Conservation (phyloP, 1,140 invertebrate genomes). For the Lucilia cuprina region DNA sequence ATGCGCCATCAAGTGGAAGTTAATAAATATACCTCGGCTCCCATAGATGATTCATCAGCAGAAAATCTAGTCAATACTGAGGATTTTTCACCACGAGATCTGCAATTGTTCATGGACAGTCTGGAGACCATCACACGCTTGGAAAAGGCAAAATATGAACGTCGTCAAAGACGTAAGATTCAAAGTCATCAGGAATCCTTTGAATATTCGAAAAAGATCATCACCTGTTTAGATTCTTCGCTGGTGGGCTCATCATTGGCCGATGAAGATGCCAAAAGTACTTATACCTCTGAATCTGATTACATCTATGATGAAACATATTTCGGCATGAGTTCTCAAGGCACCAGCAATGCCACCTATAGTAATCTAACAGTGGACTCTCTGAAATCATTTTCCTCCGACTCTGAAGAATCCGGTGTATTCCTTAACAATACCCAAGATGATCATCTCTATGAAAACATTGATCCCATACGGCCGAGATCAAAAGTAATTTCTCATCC, state of each 20-base stretch:
- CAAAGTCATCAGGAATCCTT: background rate
- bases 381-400: background rate
- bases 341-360: background rate
- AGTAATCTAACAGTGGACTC: background rate
- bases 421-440: background rate
- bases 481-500: background rate
- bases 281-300: background rate
- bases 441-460: background rate
- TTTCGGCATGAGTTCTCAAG: background rate
- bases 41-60: background rate
- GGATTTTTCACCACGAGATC: background rate
- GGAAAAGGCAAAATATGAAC: background rate
- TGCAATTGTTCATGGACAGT: slow-evolving; percentile 2
- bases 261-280: background rate
- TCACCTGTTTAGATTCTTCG: slow-evolving; percentile 13
- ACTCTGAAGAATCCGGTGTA: slow-evolving; percentile 14
- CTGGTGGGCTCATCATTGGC: background rate
- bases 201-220: background rate
- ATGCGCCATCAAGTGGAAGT: background rate
- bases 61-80: slow-evolving; percentile 1
- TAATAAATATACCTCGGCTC: background rate
- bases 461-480: background rate
- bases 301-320: slow-evolving; percentile 11
- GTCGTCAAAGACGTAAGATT: background rate
- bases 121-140: background rate